Evolutionary conservation across 2,113 vertebrate species (phyloP).

Genomic region (Cavia aperea): DNA sequence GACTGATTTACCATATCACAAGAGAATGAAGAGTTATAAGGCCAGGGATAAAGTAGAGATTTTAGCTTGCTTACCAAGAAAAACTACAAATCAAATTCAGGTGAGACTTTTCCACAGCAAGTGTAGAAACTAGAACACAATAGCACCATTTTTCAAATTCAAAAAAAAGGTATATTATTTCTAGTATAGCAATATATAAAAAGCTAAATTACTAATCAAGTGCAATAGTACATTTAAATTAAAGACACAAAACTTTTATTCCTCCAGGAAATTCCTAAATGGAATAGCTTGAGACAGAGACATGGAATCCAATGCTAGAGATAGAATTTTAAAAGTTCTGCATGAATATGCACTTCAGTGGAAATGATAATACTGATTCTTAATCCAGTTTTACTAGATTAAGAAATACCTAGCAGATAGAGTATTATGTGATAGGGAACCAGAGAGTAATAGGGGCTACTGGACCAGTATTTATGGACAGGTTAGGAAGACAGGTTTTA

Average conservation of each 20-base stretch:
- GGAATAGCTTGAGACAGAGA: not conserved
- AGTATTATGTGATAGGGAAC: too few relatives aligned
- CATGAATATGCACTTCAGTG: not conserved
- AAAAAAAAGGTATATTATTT: not conserved
- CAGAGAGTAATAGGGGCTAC: too few relatives aligned
- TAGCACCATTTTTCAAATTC: not conserved
- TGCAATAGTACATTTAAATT: not conserved
- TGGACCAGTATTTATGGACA: too few relatives aligned
- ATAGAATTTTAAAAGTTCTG: not conserved
- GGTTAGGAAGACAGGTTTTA: too few relatives aligned
- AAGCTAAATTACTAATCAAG: not conserved
- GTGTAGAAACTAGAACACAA: not conserved
- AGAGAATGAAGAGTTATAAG: not conserved
- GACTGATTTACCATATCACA: not conserved
- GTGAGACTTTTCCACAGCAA: not conserved
- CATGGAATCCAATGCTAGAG: not conserved
- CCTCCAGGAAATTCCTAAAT: not conserved
- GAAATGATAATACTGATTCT: not conserved
- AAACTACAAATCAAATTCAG: not conserved
- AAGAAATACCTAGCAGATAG: not conserved
- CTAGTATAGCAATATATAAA: not conserved
- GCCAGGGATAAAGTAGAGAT: not conserved
- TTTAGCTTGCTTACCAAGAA: not conserved
- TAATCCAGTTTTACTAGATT: not conserved
- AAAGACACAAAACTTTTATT: not conserved